Percentiles rank a stretch among this genome's conserved stretches.
phyloP scores from a whole-genome alignment of 2,113 vertebrate genomes.

The Geococcyx californianus region DNA sequence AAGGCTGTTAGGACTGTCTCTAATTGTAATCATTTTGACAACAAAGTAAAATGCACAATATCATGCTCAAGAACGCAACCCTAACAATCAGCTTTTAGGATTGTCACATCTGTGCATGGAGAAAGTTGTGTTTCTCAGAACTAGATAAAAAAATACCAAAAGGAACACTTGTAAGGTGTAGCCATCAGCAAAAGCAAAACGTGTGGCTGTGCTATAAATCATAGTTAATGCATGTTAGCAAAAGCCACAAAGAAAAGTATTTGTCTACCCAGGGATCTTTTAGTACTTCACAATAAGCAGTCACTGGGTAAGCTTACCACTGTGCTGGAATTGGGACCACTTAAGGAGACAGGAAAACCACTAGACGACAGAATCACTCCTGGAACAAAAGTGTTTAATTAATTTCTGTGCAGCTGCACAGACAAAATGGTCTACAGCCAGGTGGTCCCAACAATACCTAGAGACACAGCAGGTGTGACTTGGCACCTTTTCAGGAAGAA shows the following conservation, averaged over 20 bases:
- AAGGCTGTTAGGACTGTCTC: not conserved
- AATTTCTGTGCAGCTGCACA: conserved; percentile 15
- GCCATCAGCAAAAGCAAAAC: not conserved
- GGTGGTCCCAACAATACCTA: not conserved
- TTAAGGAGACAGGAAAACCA: not conserved
- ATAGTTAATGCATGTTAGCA: accelerated
- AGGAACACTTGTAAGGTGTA: not conserved
- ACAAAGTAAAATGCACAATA: not conserved
- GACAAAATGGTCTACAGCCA: not conserved
- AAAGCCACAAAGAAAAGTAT: not conserved
- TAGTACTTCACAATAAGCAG: not conserved
- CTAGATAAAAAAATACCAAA: not conserved
- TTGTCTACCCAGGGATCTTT: not conserved
- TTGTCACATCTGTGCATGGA: not conserved
- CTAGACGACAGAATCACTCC: not conserved
- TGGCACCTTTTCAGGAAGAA: not conserved
- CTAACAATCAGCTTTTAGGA: not conserved
- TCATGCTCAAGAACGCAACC: not conserved
- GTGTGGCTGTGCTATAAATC: not conserved
- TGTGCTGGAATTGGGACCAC: not conserved
- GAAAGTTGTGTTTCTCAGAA: not conserved
- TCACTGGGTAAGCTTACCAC: too few relatives aligned
- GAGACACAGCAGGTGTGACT: not conserved
- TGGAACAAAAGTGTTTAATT: not conserved
- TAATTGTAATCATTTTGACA: not conserved